These are phyloP conservation scores for Crocallis elinguaria DNA, from an alignment of 2,888 invertebrate genomes.

Conservation along the genomic window DNA sequence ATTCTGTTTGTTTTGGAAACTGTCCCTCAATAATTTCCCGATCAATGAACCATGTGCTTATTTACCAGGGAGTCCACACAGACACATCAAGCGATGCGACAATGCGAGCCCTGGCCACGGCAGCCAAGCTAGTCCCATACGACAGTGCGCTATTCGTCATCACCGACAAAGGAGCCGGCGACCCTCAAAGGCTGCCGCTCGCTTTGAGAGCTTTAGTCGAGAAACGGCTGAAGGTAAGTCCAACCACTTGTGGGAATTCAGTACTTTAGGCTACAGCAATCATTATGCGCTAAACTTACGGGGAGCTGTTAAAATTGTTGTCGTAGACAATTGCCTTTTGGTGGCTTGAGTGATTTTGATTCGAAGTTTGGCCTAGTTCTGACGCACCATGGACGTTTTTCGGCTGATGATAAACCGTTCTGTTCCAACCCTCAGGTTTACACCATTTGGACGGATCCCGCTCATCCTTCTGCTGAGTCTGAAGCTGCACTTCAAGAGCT, in stretches of 20 bases:
- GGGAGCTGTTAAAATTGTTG: too few species aligned
- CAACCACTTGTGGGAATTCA: too few species aligned
- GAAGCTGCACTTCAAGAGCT: constrained; percentile 63
- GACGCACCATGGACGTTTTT: too few species aligned
- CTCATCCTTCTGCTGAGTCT: constrained; percentile 59
- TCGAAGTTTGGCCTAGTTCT: too few species aligned
- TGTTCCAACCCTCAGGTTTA: too few species aligned
- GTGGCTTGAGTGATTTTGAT: too few species aligned
- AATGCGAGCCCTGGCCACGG: constrained; percentile 85
- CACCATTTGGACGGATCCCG: constrained; percentile 76
- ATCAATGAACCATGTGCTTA: too few species aligned
- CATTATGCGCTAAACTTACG: neutral
- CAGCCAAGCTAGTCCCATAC: constrained; percentile 85
- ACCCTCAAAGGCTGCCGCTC: constrained; percentile 67
- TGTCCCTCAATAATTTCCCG: too few species aligned
- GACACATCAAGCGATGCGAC: constrained; percentile 77
- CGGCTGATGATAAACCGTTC: too few species aligned
- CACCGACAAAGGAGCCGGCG: constrained; percentile 82
- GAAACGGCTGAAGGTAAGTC: constrained; percentile 67
- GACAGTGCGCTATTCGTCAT: constrained; percentile 87
- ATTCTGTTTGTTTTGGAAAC: too few species aligned
- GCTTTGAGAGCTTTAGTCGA: constrained; percentile 72
- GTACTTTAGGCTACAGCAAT: neutral
- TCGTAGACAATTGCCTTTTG: too few species aligned
- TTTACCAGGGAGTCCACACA: constrained; percentile 67